Evolutionary conservation across 2,888 invertebrate species (phyloP).

Genomic region (Agriopis leucophaearia): DNA sequence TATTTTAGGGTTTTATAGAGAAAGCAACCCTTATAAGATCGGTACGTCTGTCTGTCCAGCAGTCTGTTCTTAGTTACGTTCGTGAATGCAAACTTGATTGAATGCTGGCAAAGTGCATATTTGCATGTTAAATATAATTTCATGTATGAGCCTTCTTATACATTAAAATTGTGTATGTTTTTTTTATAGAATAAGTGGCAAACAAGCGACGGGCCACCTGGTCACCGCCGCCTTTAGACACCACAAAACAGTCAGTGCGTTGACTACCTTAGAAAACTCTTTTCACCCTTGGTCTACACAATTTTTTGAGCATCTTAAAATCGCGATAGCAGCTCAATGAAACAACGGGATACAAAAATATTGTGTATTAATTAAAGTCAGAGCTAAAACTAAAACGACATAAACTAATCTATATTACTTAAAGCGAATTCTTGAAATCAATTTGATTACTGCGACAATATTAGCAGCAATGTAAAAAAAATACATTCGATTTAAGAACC

Average conservation of each 20-base stretch:
- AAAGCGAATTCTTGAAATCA: background rate
- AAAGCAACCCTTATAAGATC: background rate
- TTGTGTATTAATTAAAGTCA: conserved; percentile 20
- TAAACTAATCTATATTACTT: background rate
- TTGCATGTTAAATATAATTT: background rate
- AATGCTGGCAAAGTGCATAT: background rate
- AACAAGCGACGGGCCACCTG: too few relatives aligned
- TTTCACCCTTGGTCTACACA: too few relatives aligned
- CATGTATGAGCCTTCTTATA: too few relatives aligned
- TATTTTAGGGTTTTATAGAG: background rate
- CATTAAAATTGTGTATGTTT: too few relatives aligned
- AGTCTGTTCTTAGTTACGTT: background rate
- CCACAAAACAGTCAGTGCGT: too few relatives aligned
- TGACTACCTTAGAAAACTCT: too few relatives aligned
- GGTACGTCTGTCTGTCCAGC: background rate
- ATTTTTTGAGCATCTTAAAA: background rate
- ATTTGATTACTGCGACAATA: background rate
- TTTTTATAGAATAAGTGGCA: too few relatives aligned
- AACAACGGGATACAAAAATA: conserved; percentile 24
- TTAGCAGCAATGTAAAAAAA: background rate
- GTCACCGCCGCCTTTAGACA: too few relatives aligned
- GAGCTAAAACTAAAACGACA: conserved; percentile 4
- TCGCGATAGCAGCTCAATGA: conserved; percentile 2
- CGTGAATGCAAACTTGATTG: background rate
- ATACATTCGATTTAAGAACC: too few relatives aligned